phyloP scores from a whole-genome alignment of 1,140 invertebrate species.

The Nephila pilipes region DNA sequence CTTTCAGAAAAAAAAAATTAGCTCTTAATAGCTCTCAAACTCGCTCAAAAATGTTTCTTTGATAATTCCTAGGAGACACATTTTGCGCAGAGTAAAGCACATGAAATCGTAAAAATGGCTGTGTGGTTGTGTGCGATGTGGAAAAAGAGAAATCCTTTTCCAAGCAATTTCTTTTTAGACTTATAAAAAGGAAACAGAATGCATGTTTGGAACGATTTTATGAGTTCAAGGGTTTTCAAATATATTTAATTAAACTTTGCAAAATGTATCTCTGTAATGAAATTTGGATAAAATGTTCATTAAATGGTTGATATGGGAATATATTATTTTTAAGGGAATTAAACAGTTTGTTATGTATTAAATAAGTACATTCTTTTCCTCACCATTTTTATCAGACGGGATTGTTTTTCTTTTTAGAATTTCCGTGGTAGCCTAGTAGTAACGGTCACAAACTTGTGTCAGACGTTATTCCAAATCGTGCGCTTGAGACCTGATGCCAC shows the following conservation, averaged over 20 bases:
- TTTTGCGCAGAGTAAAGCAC: neutral
- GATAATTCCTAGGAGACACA: conserved; percentile 42
- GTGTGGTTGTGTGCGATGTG: neutral
- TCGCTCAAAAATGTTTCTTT: neutral
- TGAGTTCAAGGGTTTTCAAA: neutral
- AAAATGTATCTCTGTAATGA: neutral
- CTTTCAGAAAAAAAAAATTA: neutral
- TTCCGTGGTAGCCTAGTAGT: too few relatives aligned
- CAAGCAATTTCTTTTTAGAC: neutral
- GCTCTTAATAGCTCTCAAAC: conserved; percentile 15
- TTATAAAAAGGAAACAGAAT: neutral
- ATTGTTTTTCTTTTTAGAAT: too few relatives aligned
- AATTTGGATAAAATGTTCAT: neutral
- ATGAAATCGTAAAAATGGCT: conserved; percentile 23
- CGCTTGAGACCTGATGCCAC: too few relatives aligned
- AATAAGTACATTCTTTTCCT: too few relatives aligned
- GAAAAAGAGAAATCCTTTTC: neutral
- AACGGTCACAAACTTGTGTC: too few relatives aligned
- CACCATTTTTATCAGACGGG: too few relatives aligned
- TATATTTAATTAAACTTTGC: neutral
- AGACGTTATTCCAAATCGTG: too few relatives aligned
- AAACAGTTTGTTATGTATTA: too few relatives aligned
- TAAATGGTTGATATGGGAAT: too few relatives aligned
- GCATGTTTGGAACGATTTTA: neutral
- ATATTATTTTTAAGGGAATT: too few relatives aligned